Evolutionary conservation across 2,888 invertebrate genomes (phyloP).

Genomic region (Pseudococcus viburni): DNA sequence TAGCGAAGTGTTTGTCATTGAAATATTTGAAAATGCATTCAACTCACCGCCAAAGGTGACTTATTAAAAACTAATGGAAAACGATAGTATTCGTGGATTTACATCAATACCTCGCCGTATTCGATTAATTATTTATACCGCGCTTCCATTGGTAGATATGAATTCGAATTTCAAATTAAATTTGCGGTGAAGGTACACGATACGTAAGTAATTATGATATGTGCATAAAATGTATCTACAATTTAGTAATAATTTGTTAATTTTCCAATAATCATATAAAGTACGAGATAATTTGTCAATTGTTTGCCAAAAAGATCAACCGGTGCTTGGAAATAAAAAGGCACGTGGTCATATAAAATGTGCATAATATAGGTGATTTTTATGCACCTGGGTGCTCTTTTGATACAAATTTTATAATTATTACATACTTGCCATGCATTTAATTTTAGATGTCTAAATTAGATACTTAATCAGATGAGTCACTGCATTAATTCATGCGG

Average conservation of each 20-base stretch:
- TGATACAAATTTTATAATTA: neutral
- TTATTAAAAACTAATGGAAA: neutral
- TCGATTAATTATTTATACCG: neutral
- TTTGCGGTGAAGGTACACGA: neutral
- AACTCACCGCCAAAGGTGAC: neutral
- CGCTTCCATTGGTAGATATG: neutral
- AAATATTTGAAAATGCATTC: conserved; percentile 41
- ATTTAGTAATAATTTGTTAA: neutral
- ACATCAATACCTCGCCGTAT: neutral
- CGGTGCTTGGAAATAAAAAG: neutral
- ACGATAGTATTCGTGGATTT: neutral
- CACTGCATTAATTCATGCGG: too few relatives aligned
- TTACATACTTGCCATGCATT: neutral
- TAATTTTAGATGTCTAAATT: too few relatives aligned
- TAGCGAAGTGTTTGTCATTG: neutral
- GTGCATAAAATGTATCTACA: neutral
- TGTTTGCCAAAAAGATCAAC: conserved; percentile 31
- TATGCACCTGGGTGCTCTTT: neutral
- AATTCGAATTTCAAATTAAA: conserved; percentile 18
- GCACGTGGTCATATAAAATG: neutral
- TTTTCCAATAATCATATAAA: neutral
- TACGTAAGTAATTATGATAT: neutral
- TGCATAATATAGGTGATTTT: neutral
- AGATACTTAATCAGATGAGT: too few relatives aligned
- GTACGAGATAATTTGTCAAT: neutral